phyloP scores from a whole-genome alignment of 2,113 vertebrate genomes.

The Salvator merianae region DNA sequence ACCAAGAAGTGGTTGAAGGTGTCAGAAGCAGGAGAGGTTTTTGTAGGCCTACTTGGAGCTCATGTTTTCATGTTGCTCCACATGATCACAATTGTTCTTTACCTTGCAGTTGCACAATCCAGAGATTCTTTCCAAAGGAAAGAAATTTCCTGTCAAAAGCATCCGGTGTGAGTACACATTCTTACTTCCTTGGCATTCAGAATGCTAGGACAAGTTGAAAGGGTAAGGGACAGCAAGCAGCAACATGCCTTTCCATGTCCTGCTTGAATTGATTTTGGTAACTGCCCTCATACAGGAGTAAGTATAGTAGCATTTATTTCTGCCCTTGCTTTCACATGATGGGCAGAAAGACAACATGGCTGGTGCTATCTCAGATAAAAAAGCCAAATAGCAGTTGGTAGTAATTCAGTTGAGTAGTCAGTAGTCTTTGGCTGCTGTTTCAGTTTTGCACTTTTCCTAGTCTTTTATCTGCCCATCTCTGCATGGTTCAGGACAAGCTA shows the following conservation, averaged over 20 bases:
- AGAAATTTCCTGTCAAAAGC: not conserved
- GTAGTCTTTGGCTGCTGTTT: not conserved
- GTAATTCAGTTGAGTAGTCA: no score
- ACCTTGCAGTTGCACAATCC: not conserved
- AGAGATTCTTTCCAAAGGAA: rapidly evolving
- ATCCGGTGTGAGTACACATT: not conserved
- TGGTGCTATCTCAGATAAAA: not conserved
- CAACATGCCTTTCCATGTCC: not conserved
- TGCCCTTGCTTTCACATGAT: not conserved
- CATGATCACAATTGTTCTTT: conserved; percentile 8
- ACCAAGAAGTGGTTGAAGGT: conserved; percentile 53
- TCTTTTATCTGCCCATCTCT: not conserved
- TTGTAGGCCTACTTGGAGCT: conserved; percentile 56
- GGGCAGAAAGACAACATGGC: not conserved
- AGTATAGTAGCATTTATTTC: not conserved
- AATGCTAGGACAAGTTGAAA: not conserved
- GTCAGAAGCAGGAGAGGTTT: conserved; percentile 58
- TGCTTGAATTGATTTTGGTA: not conserved
- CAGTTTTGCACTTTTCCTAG: not conserved
- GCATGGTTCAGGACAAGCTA: not conserved
- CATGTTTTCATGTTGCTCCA: conserved; percentile 63
- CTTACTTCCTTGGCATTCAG: not conserved
- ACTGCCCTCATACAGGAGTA: not conserved
- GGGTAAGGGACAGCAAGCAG: not conserved
- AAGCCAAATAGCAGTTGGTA: no score